These are phyloP conservation scores for Sminthopsis crassicaudata DNA, from an alignment of 2,113 vertebrate species.

Conservation along the genomic window DNA sequence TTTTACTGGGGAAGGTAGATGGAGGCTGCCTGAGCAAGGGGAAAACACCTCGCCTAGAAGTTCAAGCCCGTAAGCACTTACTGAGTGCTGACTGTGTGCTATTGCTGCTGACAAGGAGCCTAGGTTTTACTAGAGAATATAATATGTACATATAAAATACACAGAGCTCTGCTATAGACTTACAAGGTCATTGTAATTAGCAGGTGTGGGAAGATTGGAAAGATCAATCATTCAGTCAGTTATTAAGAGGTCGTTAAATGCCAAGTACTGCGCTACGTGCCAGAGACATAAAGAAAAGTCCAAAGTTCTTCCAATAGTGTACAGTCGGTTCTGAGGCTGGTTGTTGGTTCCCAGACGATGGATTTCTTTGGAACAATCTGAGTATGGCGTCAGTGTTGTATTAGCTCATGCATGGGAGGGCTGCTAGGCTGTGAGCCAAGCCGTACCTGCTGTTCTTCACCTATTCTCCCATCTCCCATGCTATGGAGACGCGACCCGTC, in stretches of 20 bases:
- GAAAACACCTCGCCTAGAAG: background rate
- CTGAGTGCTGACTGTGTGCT: background rate
- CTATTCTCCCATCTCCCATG: no score
- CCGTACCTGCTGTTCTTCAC: no score
- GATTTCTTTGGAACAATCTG: background rate
- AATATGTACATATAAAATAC: background rate
- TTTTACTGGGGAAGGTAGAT: no score
- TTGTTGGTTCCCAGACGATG: background rate
- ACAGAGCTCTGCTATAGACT: background rate
- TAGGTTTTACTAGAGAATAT: background rate
- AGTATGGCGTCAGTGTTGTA: background rate
- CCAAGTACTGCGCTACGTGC: no score
- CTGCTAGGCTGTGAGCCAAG: background rate
- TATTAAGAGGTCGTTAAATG: background rate
- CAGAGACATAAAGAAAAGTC: no score
- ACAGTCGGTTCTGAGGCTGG: no score
- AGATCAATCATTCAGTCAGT: background rate
- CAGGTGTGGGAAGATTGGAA: background rate
- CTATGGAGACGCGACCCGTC: background rate
- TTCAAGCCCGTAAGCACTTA: background rate
- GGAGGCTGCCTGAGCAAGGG: background rate
- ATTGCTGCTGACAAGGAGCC: background rate
- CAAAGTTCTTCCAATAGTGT: no score
- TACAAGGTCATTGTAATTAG: background rate
- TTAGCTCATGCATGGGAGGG: no score